These are phyloP conservation scores for Eptatretus atami DNA, from an alignment of 2,797 vertebrate genomes.

Conservation along the genomic window DNA sequence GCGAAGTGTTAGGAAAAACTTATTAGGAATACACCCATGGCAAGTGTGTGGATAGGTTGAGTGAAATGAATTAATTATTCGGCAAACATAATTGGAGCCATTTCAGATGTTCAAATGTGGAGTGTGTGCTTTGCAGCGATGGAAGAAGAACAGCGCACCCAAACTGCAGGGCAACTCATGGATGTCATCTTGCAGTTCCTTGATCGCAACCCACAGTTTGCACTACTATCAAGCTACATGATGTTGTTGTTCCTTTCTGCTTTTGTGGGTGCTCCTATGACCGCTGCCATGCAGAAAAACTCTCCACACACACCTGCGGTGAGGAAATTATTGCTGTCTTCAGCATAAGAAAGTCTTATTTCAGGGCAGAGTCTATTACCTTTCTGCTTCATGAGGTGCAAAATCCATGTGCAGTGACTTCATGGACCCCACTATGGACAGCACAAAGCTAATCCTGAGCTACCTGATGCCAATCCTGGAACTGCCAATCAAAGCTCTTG, in stretches of 20 bases:
- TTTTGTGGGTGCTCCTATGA: slow-evolving; percentile 44
- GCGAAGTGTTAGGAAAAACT: no score
- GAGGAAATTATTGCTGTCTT: slow-evolving; percentile 4
- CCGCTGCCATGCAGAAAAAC: slow-evolving; percentile 65
- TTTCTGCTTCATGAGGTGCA: no score
- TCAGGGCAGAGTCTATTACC: no score
- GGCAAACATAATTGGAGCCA: no score
- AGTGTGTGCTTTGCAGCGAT: slow-evolving; percentile 26
- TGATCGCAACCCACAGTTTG: slow-evolving; percentile 52
- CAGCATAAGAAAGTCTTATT: no score
- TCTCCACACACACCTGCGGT: slow-evolving; percentile 98
- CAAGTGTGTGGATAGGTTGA: no score
- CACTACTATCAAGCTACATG: slow-evolving; percentile 98
- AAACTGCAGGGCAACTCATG: slow-evolving; percentile 60
- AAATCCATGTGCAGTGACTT: slow-evolving; percentile 38
- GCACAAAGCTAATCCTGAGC: slow-evolving; percentile 90
- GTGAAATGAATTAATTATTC: no score
- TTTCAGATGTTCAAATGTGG: background rate
- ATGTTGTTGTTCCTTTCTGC: slow-evolving; percentile 80
- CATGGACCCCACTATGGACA: slow-evolving; percentile 98
- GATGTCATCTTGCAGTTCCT: slow-evolving; percentile 69
- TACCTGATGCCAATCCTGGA: slow-evolving; percentile 97
- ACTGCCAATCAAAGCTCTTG: slow-evolving; percentile 55
- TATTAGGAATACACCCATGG: no score
- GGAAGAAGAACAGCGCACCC: slow-evolving; percentile 62